Conservation (phyloP, 2,797 vertebrate genomes). For the Rousettus madagascariensis region DNA sequence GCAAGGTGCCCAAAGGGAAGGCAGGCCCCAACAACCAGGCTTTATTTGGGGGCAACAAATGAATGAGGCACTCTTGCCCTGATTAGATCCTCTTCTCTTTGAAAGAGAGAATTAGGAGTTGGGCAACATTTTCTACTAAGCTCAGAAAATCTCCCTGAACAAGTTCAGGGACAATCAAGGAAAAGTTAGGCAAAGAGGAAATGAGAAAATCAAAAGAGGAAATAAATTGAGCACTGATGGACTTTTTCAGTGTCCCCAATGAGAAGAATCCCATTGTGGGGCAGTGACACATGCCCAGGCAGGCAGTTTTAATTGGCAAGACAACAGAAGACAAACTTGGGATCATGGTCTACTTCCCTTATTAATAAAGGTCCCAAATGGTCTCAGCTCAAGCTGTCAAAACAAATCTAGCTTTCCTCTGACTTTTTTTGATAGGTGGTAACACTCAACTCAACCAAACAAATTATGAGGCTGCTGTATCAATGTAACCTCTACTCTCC, state of each 20-base stretch:
- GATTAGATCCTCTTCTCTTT: conserved; percentile 21
- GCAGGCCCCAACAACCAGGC: background rate
- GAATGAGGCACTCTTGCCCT: background rate
- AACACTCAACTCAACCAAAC: conserved; percentile 66
- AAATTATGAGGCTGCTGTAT: conserved; percentile 49
- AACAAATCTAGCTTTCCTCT: conserved; percentile 51
- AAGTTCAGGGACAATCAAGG: conserved; percentile 4
- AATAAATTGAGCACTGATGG: background rate
- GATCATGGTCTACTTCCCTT: conserved; percentile 69
- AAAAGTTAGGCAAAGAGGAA: background rate
- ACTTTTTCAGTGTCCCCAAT: background rate
- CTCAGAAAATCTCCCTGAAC: conserved; percentile 36
- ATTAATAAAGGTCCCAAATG: conserved; percentile 69
- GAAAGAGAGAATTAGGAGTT: background rate
- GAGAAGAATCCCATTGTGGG: background rate
- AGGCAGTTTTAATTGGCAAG: conserved; percentile 69
- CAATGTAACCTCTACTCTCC: conserved; percentile 29
- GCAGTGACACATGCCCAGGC: background rate
- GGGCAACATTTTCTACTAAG: conserved; percentile 16
- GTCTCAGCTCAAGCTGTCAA: conserved; percentile 69
- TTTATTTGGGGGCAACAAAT: background rate
- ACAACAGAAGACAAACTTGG: conserved; percentile 63
- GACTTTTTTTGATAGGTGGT: conserved; percentile 69
- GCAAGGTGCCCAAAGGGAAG: background rate
- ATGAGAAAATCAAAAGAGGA: background rate